phyloP scores from a whole-genome alignment of 1,140 invertebrate species.

The Drosophila prosaltans region DNA sequence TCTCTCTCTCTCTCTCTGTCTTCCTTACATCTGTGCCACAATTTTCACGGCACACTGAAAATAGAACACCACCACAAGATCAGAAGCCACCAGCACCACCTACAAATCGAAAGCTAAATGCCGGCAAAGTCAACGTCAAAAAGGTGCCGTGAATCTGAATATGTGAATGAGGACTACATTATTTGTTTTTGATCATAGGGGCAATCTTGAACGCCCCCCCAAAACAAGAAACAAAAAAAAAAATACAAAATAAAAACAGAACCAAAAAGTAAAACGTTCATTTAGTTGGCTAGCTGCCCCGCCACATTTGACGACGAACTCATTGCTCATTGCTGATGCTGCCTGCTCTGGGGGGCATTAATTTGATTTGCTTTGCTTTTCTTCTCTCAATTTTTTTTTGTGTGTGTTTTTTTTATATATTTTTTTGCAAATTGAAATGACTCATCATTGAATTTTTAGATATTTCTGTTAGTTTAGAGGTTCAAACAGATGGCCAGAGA shows the following conservation, averaged over 20 bases:
- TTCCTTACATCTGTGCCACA: constrained; percentile 40
- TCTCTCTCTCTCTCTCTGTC: not conserved
- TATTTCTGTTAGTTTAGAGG: constrained; percentile 59
- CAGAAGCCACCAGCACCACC: constrained; percentile 24
- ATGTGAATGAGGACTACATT: constrained; percentile 15
- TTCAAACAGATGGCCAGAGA: constrained; percentile 62
- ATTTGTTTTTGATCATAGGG: constrained; percentile 32
- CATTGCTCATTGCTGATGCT: constrained; percentile 27
- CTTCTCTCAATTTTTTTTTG: too few species aligned
- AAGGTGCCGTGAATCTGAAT: constrained; percentile 34
- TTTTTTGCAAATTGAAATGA: constrained; percentile 50
- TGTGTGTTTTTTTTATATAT: constrained; percentile 44
- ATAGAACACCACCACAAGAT: constrained; percentile 56
- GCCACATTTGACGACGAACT: not conserved
- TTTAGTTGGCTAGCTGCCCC: constrained; percentile 22
- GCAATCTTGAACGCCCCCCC: constrained; percentile 42
- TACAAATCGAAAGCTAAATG: constrained; percentile 22
- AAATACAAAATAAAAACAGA: too few species aligned
- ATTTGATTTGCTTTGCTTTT: constrained; percentile 44
- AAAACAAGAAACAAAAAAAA: not conserved
- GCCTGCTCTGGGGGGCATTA: constrained; percentile 14
- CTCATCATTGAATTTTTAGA: constrained; percentile 75
- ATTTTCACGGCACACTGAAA: constrained; percentile 62
- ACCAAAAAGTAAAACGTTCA: constrained; percentile 4
- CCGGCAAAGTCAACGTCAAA: constrained; percentile 47